Evolutionary conservation across 2,888 invertebrate genomes (phyloP).

Genomic region (Trichopria drosophilae): DNA sequence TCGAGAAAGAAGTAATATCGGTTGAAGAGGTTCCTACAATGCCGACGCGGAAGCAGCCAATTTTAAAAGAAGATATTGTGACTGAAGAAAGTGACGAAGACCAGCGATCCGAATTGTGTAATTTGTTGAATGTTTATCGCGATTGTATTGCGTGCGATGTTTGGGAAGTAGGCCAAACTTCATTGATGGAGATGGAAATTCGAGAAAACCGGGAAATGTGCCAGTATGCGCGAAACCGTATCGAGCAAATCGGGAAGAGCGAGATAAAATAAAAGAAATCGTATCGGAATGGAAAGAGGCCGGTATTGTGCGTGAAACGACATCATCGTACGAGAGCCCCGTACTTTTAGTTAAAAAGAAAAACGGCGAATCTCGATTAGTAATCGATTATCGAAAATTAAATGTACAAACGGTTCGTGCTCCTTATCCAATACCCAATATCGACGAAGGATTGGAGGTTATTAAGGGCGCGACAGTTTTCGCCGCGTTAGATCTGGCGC

Average conservation of each 20-base stretch:
- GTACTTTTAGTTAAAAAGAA: slow-evolving; percentile 32
- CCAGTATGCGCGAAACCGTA: slow-evolving; percentile 23
- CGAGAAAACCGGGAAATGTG: slow-evolving; percentile 9
- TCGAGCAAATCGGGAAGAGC: slow-evolving; percentile 16
- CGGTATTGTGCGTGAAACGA: slow-evolving; percentile 28
- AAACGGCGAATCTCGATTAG: slow-evolving; percentile 30
- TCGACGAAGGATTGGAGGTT: slow-evolving; percentile 29
- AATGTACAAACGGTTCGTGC: slow-evolving; percentile 28
- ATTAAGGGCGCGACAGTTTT: slow-evolving; percentile 12
- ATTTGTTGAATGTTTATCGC: too few relatives aligned
- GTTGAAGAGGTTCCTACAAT: too few relatives aligned
- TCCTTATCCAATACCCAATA: slow-evolving; percentile 23
- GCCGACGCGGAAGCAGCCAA: too few relatives aligned
- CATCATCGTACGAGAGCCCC: slow-evolving; percentile 32
- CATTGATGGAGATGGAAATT: too few relatives aligned
- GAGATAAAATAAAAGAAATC: slow-evolving; percentile 24
- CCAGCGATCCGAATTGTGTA: too few relatives aligned
- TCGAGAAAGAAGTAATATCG: too few relatives aligned
- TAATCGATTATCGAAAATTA: slow-evolving; percentile 31
- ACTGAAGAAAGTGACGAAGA: too few relatives aligned
- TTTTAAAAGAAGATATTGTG: too few relatives aligned
- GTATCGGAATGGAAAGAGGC: slow-evolving; percentile 27
- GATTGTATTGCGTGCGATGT: too few relatives aligned
- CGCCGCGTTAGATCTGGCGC: slow-evolving; percentile 14
- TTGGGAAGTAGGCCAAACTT: too few relatives aligned